These are phyloP conservation scores for Rhyacophila brunnea DNA, from an alignment of 1,140 invertebrate species.

Conservation along the genomic window DNA sequence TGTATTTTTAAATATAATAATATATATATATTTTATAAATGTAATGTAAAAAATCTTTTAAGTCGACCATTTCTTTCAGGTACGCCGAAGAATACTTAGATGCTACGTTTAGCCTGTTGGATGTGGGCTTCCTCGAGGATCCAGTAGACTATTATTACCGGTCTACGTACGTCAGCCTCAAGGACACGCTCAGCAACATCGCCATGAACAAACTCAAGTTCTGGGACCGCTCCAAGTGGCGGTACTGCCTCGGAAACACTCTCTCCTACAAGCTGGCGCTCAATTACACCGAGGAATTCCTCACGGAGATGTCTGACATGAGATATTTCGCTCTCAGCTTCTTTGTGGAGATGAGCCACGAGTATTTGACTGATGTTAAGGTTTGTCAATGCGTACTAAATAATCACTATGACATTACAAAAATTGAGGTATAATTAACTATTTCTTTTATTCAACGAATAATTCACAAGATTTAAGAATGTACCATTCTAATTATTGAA, in stretches of 20 bases:
- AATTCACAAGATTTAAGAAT: too few species aligned
- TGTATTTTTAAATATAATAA: too few species aligned
- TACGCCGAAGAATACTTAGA: conserved; percentile 31
- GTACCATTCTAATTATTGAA: too few species aligned
- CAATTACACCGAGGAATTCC: conserved; percentile 34
- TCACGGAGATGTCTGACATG: conserved; percentile 29
- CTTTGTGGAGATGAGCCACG: conserved; percentile 33
- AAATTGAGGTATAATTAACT: too few species aligned
- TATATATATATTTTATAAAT: too few species aligned
- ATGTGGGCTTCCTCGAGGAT: conserved; percentile 26
- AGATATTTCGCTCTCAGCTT: conserved; percentile 32
- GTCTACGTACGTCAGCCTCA: conserved; percentile 25
- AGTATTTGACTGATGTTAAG: conserved; percentile 32
- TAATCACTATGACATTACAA: not conserved
- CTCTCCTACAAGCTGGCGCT: conserved; percentile 31
- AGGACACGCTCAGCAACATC: conserved; percentile 18
- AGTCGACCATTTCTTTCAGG: conserved; percentile 27
- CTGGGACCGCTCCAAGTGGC: conserved; percentile 29
- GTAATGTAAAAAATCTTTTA: too few species aligned
- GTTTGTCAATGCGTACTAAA: conserved; percentile 3
- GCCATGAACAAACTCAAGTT: conserved; percentile 25
- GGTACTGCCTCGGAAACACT: conserved; percentile 30
- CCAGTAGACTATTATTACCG: conserved; percentile 34
- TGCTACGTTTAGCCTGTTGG: conserved; percentile 24
- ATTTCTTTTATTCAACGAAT: too few species aligned